These are phyloP conservation scores for Caenorhabditis afra DNA, from an alignment of 2,888 invertebrate genomes.

Conservation along the genomic window DNA sequence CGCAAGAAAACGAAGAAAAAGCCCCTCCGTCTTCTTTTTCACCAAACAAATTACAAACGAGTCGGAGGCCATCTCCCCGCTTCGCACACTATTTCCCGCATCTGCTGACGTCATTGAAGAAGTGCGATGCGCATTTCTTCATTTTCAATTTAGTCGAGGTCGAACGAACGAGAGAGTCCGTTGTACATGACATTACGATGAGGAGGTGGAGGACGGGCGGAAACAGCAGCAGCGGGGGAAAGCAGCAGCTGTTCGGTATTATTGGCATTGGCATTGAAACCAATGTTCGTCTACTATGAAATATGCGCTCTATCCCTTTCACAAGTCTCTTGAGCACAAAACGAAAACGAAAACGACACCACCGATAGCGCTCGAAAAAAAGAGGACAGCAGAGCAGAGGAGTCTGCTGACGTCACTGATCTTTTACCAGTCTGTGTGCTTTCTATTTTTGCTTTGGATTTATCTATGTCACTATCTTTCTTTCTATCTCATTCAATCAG, in stretches of 20 bases:
- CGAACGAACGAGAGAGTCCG: no score
- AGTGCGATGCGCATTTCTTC: constrained; percentile 21
- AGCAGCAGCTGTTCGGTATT: constrained; percentile 8
- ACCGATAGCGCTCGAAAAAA: neutral
- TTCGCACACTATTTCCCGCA: constrained; percentile 1
- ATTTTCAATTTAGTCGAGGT: neutral
- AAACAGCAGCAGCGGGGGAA: neutral
- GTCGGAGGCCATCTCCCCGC: constrained; percentile 23
- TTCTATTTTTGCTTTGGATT: constrained; percentile 9
- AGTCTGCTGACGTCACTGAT: constrained; percentile 37
- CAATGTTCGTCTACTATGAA: no score
- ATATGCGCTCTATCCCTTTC: no score
- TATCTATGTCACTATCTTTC: no score
- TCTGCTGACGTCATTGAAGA: constrained; percentile 40
- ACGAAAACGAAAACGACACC: no score
- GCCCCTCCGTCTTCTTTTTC: constrained; percentile 4
- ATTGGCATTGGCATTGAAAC: no score
- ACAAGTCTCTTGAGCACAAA: no score
- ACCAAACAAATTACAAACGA: constrained; percentile 39
- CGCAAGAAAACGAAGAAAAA: constrained; percentile 9
- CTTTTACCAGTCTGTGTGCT: constrained; percentile 27
- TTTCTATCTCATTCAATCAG: no score
- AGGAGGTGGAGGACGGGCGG: neutral
- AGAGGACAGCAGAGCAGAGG: neutral
- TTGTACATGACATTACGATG: no score